Base-by-base conservation (phyloP, 2,888 invertebrate genomes). In the Bombylius discolor region DNA sequence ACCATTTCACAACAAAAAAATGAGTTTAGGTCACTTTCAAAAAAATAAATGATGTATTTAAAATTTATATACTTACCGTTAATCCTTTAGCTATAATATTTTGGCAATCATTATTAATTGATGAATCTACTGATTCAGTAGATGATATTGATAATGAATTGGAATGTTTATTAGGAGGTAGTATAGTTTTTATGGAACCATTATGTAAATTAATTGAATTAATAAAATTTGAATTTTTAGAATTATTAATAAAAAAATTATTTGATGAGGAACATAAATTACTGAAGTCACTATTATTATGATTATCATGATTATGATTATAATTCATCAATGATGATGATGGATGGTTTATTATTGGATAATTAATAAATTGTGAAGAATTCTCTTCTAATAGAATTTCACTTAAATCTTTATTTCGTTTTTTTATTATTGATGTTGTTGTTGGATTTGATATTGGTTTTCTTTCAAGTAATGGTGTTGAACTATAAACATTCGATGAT, bases 401-500 rank as follows among this genome's bases (percentile, higher is more conserved):
- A 52, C 55, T 59, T 33, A 52, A 53, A 49, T 54, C 52, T 34
- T 45, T 54, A 49, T 45, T 44, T 33, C 47, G 31, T 42, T 56
- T 54, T 36, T 8, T 36, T 36, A 36, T 36, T 9, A 36, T 36
- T 9, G 2, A 8, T 8, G 1, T 36, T 36, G 36, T 36, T 36
- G 36, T 36, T 36, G 36, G 9, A 11, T 2, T 23, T 23, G 23
- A 23, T 23, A 2, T 23, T 23, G 1, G 23, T 42, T 42, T 42
- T 49, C 53, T 33, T n/a, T 45, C 48, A 31, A 57, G 46, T 31
- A 61, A 50, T 34, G 71, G 68, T 31, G 70, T 67, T 4, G 64
- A 64, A 5, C 59, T 64, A 46, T 67, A 70, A 39, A 71, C 56
- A 44, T 68, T 69, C 57, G 68, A 39, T 52, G 70, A 69, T 4